A percentile compares a stretch with the other conserved stretches of the same genome.
Evolutionary conservation across 2,797 vertebrate genomes (phyloP).

Genomic region (Acestrorhynchus altus): DNA sequence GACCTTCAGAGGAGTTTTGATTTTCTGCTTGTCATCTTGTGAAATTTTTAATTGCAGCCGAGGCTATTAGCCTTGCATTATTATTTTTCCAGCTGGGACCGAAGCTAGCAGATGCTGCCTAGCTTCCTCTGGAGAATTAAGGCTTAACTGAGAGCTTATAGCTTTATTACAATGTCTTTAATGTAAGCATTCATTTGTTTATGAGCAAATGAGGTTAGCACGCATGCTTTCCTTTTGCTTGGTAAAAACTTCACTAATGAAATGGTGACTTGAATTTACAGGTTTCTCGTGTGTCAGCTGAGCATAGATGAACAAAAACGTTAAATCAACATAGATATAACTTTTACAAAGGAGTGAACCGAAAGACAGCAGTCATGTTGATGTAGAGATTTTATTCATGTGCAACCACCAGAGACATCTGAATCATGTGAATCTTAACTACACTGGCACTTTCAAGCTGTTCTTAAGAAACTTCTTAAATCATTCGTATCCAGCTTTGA

Average conservation of each 20-base stretch:
- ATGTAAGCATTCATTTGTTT: neutral
- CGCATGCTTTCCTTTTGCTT: neutral
- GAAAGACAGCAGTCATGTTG: no score
- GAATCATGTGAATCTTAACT: no score
- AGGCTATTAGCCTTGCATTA: constrained; percentile 34
- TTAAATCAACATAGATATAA: no score
- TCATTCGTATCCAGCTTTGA: neutral
- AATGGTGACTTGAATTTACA: no score
- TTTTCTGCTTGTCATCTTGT: constrained; percentile 4
- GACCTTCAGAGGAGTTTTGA: constrained; percentile 4
- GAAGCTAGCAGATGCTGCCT: constrained; percentile 37
- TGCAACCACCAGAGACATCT: no score
- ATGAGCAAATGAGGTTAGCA: neutral
- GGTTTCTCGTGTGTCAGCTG: no score
- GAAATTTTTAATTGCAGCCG: constrained; percentile 35
- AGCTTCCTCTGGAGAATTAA: constrained; percentile 6
- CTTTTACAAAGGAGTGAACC: no score
- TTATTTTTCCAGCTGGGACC: constrained; percentile 39
- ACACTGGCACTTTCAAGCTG: no score
- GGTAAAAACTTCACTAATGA: neutral
- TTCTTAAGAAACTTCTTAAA: no score
- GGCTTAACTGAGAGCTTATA: constrained; percentile 26
- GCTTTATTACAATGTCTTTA: constrained; percentile 33
- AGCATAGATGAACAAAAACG: no score
- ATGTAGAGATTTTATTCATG: no score